Conservation (phyloP, 2,113 vertebrate species). For the Brachyhypopomus occidentalis region DNA sequence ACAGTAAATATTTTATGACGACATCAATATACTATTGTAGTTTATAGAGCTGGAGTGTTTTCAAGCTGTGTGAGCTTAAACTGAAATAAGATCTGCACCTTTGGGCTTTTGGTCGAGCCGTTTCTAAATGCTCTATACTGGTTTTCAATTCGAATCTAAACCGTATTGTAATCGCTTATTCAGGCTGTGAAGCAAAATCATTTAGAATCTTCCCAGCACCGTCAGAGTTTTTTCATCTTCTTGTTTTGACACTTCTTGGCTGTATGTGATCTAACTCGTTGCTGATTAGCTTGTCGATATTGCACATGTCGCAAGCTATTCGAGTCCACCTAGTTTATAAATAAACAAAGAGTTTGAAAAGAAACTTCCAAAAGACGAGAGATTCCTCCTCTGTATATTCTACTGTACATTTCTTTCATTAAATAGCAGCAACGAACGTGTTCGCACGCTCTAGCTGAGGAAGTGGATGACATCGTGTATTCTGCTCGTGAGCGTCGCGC, state of each 20-base stretch:
- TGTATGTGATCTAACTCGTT: no score
- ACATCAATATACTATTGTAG: not conserved
- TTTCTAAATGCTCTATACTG: no score
- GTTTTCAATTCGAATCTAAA: no score
- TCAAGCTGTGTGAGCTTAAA: constrained; percentile 1
- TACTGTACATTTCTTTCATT: constrained; percentile 40
- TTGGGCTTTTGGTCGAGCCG: no score
- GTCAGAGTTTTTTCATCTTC: not conserved
- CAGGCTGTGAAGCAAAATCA: no score
- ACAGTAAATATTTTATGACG: not conserved
- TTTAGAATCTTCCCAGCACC: no score
- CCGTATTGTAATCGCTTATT: no score
- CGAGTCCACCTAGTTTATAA: not conserved
- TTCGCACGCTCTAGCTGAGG: not conserved
- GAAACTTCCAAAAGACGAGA: constrained; percentile 15
- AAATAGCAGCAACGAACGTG: constrained; percentile 20
- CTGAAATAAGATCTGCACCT: not conserved
- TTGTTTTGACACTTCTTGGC: not conserved
- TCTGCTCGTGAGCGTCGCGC: not conserved
- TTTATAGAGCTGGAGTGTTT: not conserved
- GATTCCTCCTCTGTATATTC: constrained; percentile 22
- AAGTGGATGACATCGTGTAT: constrained; percentile 32
- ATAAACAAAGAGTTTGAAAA: constrained; percentile 1
- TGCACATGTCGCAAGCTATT: not conserved
- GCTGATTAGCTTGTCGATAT: no score